phyloP scores from a whole-genome alignment of 2,113 vertebrate genomes.

The Plotosus lineatus region DNA sequence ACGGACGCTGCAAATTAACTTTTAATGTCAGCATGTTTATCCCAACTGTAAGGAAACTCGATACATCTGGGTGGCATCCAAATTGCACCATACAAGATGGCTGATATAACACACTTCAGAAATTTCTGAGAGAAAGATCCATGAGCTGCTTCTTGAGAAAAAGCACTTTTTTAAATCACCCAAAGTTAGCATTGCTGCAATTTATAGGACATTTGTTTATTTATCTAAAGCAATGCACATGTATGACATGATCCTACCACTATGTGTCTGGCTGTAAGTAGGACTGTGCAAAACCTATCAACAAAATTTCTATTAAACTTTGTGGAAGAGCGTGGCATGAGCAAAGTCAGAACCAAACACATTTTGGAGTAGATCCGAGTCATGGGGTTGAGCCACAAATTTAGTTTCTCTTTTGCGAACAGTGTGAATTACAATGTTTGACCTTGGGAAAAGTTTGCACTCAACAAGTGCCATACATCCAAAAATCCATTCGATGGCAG shows the following conservation, averaged over 20 bases:
- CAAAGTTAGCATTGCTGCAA: background rate
- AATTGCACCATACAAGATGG: background rate
- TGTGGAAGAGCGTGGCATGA: too few species aligned
- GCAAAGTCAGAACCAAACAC: too few species aligned
- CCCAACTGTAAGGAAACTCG: background rate
- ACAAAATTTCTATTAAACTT: too few species aligned
- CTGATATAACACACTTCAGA: background rate
- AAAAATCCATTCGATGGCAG: too few species aligned
- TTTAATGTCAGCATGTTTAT: conserved; percentile 15
- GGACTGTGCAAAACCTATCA: too few species aligned
- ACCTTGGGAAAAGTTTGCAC: too few species aligned
- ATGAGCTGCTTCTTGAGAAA: background rate
- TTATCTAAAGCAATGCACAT: background rate
- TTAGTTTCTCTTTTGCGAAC: too few species aligned
- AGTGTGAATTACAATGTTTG: too few species aligned
- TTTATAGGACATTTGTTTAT: background rate
- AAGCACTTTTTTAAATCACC: background rate
- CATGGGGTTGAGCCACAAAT: too few species aligned
- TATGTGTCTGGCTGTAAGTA: too few species aligned
- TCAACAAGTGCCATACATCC: too few species aligned
- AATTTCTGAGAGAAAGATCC: background rate
- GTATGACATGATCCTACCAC: background rate
- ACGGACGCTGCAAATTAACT: background rate
- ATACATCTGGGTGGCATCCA: conserved; percentile 7
- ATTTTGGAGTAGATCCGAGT: too few species aligned